Evolutionary conservation across 2,888 invertebrate species (phyloP).

Genomic region (Copidosoma aretas): DNA sequence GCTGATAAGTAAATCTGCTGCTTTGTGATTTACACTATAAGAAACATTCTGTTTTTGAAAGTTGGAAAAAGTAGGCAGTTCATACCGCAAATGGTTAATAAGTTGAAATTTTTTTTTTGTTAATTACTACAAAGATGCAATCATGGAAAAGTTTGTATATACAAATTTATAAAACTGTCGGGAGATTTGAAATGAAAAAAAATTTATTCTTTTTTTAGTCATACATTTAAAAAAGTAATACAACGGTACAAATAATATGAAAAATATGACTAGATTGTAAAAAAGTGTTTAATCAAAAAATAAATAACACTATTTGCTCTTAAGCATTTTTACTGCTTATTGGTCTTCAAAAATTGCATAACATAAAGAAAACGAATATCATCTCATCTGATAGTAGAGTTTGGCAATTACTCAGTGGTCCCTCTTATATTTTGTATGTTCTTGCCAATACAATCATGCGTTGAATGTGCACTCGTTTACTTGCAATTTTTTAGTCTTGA

Average conservation of each 20-base stretch:
- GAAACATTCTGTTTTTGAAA: background rate
- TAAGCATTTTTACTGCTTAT: background rate
- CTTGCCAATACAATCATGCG: conserved; percentile 20
- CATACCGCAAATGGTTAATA: background rate
- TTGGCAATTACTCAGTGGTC: conserved; percentile 22
- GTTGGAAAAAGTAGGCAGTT: background rate
- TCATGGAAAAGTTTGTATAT: too few species aligned
- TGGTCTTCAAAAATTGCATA: conserved; percentile 36
- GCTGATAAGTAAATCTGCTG: background rate
- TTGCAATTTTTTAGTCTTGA: conserved; percentile 27
- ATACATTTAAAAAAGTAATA: too few species aligned
- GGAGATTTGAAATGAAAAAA: too few species aligned
- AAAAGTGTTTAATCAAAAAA: too few species aligned
- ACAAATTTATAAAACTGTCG: too few species aligned
- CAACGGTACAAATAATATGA: too few species aligned
- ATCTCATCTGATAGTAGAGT: conserved; percentile 30
- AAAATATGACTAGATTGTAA: too few species aligned
- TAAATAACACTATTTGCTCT: background rate
- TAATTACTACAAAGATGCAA: background rate
- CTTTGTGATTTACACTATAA: background rate
- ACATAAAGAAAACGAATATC: conserved; percentile 33
- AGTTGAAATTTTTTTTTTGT: background rate
- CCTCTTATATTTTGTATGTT: conserved; percentile 31
- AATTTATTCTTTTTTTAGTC: too few species aligned
- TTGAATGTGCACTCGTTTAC: conserved; percentile 37